Evolutionary conservation across 1,140 invertebrate genomes (phyloP), one percentile per base, ranked within the genome.

Genomic region (Heliconius congener): DNA sequence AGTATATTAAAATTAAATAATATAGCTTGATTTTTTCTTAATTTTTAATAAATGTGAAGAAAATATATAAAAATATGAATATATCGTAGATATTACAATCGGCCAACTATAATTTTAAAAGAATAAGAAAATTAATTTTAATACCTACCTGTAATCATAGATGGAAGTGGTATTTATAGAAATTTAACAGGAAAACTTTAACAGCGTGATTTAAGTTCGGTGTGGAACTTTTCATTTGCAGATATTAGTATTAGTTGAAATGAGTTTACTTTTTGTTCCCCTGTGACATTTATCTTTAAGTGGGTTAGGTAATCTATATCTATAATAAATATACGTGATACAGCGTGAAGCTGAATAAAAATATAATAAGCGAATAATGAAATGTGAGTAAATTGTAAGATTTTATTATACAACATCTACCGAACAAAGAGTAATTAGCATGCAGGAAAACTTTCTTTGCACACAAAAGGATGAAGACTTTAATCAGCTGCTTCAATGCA

Each of bases 151-250:
- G 0, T 60, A 60, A 60, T 60, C 27, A 27, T 13, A 60, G 9
- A 60, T 60, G 57, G 8, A 11, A 11, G 23, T 60, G 57, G 9
- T 60, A 60, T 60, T 60, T 60, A 60, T 27, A 60, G 57, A 46
- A 60, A 60, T 60, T 60, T 60, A 60, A 60, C 23, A 27, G 57
- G 57, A 60, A 60, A 78, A 78, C 71, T 78, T 78, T 78, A 71
- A 78, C 77, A 78, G 71, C 66, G 71, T 78, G 77, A 66, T 78
- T 78, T 73, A 78, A 73, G 71, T 73, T 78, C 71, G 9, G 52
- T 50, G 34, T 78, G 19, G 30, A 78, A 78, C 77, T 78, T 78
- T 78, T 46, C 52, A 34, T 42, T 55, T 71, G 57, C 60, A 76
- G 60, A 76, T 71, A 70, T 71, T 71, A 66, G 74, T 60, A 76